Base-by-base conservation (phyloP, 2,888 invertebrate genomes). In the Tetropium fuscum region DNA sequence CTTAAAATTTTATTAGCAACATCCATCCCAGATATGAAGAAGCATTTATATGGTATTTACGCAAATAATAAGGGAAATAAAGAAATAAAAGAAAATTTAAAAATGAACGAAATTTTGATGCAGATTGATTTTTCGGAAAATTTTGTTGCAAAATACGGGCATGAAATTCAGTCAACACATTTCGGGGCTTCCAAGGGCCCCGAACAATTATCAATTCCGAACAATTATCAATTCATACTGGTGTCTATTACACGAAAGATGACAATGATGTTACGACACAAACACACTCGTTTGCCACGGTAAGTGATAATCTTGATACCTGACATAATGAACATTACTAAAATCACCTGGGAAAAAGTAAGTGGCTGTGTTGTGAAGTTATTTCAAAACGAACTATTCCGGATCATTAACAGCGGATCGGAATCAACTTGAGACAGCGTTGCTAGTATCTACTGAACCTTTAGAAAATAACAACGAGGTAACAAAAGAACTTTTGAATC, bases 101-200 rank as follows among this genome's bases (percentile, higher is more conserved):
- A 7, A 7, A 22, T 8, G 8, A 40, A 38, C 10, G 51, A 62
- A 44, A 45, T 54, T n/a, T 34, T 61, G 10, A 53, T 58, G n/a
- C 61, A 61, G 18, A 34, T 60, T 10, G 57, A 61, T 40, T 61
- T 61, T 34, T 55, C 57, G 3, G 53, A 61, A 53, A 61, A 61
- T 25, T 53, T 48, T 40, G 8, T 58, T 2, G 30, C 48, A n/a
- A 61, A 61, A 41, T 53, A 58, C 44, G 10, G n/a, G 7, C 22
- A 10, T 2, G 60, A 60, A 38, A 53, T 57, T n/a, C 57, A 61
- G 27, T 41, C 58, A n/a, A 61, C 41, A 25, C 57, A 53, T 30
- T 61, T 61, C 25, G 61, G 58, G 2, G 58, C 53, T 18, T 55
- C 48, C 10, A 53, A 58, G 41, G 4, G n/a, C n/a, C n/a, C n/a